Percentiles rank a stretch among this genome's conserved stretches.
Evolutionary conservation across 1,140 invertebrate genomes (phyloP).

Genomic region (Drosophila chauvacae): DNA sequence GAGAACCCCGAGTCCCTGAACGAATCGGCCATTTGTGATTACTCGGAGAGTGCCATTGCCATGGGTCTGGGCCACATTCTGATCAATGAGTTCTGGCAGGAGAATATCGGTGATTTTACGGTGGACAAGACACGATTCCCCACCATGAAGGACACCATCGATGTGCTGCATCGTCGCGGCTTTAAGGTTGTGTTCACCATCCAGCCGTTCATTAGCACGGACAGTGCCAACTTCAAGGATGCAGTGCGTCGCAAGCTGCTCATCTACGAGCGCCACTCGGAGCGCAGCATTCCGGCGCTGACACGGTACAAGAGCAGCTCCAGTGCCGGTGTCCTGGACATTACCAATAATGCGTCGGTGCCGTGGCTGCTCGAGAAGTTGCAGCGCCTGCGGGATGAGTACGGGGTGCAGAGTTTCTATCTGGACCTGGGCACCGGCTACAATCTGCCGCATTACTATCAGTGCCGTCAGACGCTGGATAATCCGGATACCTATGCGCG

Average conservation of each 20-base stretch:
- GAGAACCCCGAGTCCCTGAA: constrained; percentile 87
- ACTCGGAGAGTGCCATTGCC: constrained; percentile 92
- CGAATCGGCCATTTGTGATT: constrained; percentile 90
- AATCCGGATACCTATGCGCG: constrained; percentile 94
- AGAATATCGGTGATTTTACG: constrained; percentile 91
- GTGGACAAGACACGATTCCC: constrained; percentile 90
- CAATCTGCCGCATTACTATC: constrained; percentile 94
- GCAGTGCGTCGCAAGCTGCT: constrained; percentile 89
- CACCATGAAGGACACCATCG: constrained; percentile 90
- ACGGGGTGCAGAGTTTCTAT: constrained; percentile 95
- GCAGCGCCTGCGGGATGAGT: constrained; percentile 88
- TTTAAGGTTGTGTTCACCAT: constrained; percentile 93
- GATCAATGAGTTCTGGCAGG: constrained; percentile 94
- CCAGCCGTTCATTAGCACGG: constrained; percentile 94
- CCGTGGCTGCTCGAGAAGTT: constrained; percentile 93
- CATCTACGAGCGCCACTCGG: constrained; percentile 89
- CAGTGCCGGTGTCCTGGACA: constrained; percentile 92
- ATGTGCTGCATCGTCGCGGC: constrained; percentile 92
- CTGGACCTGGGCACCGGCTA: constrained; percentile 95
- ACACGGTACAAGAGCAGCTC: constrained; percentile 90
- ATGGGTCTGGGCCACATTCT: constrained; percentile 92
- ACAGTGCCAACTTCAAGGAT: constrained; percentile 91
- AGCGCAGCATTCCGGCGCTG: constrained; percentile 90
- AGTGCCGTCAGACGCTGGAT: constrained; percentile 89
- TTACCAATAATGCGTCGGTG: constrained; percentile 91